These are phyloP conservation scores for Tetragnatha montana DNA, from an alignment of 2,888 invertebrate genomes.

Conservation along the genomic window DNA sequence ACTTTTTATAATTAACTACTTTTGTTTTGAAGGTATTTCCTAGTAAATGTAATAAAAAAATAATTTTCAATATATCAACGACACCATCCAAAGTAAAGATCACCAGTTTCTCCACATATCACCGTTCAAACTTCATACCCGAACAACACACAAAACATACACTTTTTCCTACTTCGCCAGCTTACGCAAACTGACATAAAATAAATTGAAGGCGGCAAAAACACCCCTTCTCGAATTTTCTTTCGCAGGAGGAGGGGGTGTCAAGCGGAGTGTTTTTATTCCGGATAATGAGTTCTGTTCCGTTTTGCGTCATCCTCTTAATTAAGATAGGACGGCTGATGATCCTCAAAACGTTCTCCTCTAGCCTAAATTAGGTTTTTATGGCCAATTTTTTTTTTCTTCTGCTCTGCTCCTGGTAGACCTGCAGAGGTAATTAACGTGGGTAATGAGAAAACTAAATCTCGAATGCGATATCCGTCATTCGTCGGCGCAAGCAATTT, in stretches of 20 bases:
- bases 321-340: constrained; percentile 17
- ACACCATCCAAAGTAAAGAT: no score
- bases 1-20: no score
- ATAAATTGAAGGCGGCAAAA: neutral
- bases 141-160: no score
- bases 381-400: neutral
- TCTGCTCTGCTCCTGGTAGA: neutral
- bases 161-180: no score
- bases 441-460: constrained; percentile 26
- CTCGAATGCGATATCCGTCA: neutral
- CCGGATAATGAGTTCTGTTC: constrained; percentile 20
- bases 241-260: neutral
- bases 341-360: constrained; percentile 24
- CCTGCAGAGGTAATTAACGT: constrained; percentile 30
- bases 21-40: no score
- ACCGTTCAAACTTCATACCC: no score
- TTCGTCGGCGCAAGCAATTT: neutral
- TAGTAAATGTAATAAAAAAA: no score
- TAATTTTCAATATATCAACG: no score
- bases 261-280: constrained; percentile 31
- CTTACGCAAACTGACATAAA: neutral
- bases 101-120: no score
- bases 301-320: constrained; percentile 17
- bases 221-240: neutral
- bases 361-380: constrained; percentile 30